These are phyloP conservation scores for Cantharis nigra DNA, from an alignment of 2,888 invertebrate genomes.

Conservation along the genomic window DNA sequence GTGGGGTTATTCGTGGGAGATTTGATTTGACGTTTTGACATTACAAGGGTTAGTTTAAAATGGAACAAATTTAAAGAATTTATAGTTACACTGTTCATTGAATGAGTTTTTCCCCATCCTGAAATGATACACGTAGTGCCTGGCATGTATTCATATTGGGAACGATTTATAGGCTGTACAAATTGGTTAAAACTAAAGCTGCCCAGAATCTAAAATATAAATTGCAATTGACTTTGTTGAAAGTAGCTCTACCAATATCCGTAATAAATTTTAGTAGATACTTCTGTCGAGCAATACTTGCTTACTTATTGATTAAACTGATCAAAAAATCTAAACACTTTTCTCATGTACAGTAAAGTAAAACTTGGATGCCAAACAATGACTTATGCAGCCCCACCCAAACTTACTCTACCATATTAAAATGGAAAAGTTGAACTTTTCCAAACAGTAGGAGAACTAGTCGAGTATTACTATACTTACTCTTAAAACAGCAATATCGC, in stretches of 20 bases:
- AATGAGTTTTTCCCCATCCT: conserved; percentile 26
- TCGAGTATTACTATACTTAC: conserved; percentile 24
- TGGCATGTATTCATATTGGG: not conserved
- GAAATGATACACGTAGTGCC: conserved; percentile 23
- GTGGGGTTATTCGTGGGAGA: too few relatives aligned
- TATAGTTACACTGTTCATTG: not conserved
- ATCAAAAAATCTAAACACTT: not conserved
- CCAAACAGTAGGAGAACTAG: too few relatives aligned
- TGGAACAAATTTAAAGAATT: not conserved
- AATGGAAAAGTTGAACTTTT: too few relatives aligned
- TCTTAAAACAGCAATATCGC: conserved; percentile 41
- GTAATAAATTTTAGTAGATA: too few relatives aligned
- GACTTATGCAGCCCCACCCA: too few relatives aligned
- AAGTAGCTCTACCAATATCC: too few relatives aligned
- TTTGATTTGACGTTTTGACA: too few relatives aligned
- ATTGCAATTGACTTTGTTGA: not conserved
- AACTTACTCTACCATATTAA: too few relatives aligned
- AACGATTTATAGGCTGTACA: conserved; percentile 8
- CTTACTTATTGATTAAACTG: too few relatives aligned
- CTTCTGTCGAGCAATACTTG: too few relatives aligned
- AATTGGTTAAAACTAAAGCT: not conserved
- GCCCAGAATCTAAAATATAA: not conserved
- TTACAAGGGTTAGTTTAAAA: not conserved
- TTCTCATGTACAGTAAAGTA: too few relatives aligned
- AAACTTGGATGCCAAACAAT: too few relatives aligned